Percentiles rank a stretch among this genome's conserved stretches.
phyloP scores from a whole-genome alignment of 2,888 invertebrate genomes.

The Cecidostiba fungosa region DNA sequence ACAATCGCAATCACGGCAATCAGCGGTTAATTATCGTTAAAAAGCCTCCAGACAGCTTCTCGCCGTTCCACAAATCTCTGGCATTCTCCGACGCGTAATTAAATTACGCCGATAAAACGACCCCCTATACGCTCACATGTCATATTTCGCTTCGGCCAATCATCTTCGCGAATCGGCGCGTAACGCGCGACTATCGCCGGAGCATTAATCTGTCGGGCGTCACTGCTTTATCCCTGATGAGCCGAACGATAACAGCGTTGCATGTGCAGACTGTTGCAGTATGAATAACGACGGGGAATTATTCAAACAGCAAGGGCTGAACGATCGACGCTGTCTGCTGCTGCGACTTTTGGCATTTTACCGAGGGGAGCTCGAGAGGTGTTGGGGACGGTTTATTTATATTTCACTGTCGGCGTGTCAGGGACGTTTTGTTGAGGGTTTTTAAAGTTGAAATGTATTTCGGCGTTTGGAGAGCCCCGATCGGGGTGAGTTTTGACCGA shows the following conservation, averaged over 20 bases:
- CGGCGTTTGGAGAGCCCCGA: background rate
- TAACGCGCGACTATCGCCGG: background rate
- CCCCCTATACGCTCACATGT: background rate
- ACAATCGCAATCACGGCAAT: slow-evolving; percentile 1
- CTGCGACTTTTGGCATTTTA: background rate
- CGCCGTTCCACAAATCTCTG: background rate
- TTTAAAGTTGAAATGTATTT: background rate
- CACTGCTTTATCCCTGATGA: slow-evolving; percentile 34
- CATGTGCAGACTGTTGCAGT: background rate
- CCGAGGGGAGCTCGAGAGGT: background rate
- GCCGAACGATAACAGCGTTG: background rate
- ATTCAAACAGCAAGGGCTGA: background rate
- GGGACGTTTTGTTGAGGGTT: background rate
- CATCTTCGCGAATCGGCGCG: slow-evolving; percentile 28
- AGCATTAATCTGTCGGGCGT: slow-evolving; percentile 49
- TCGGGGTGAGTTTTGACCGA: background rate
- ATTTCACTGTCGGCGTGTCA: background rate
- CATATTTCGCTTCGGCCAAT: slow-evolving; percentile 35
- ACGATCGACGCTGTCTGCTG: background rate
- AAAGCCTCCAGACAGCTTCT: background rate
- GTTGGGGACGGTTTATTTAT: background rate
- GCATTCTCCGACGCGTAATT: slow-evolving; percentile 9
- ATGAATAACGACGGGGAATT: slow-evolving; percentile 13
- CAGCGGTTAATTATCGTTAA: slow-evolving; percentile 26
- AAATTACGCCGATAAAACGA: slow-evolving; percentile 42